These are phyloP conservation scores for Pedetes capensis DNA, from an alignment of 2,113 vertebrate genomes.

Conservation along the genomic window DNA sequence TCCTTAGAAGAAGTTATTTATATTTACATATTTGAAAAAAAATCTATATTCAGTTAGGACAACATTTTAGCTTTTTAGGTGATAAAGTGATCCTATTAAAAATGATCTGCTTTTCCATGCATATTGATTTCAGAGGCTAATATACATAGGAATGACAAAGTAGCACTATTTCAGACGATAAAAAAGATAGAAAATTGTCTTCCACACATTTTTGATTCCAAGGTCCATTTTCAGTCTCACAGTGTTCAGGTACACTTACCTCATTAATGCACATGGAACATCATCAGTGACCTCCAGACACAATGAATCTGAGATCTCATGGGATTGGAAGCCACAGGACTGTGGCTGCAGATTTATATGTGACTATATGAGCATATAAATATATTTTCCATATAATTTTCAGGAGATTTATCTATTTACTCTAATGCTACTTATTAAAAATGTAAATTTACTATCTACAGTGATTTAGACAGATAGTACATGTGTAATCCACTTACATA, in stretches of 20 bases:
- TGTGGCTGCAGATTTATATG: no score
- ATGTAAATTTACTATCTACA: no score
- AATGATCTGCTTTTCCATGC: slow-evolving; percentile 50
- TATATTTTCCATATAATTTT: no score
- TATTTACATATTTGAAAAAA: slow-evolving; percentile 43
- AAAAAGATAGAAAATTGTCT: slow-evolving; percentile 11
- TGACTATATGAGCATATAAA: no score
- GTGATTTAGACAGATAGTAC: background rate
- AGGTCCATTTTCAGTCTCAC: background rate
- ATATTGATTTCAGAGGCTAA: slow-evolving; percentile 60
- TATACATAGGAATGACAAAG: background rate
- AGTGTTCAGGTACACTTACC: slow-evolving; percentile 49
- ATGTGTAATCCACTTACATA: no score
- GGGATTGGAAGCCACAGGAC: no score
- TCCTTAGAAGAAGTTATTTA: slow-evolving; percentile 40
- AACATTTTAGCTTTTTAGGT: slow-evolving; percentile 56
- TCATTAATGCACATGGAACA: slow-evolving; percentile 21
- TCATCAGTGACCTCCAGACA: slow-evolving; percentile 71
- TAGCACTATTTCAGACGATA: background rate
- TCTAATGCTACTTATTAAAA: no score
- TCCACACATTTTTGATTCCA: slow-evolving; percentile 34
- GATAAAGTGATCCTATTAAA: slow-evolving; percentile 62
- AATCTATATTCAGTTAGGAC: slow-evolving; percentile 53
- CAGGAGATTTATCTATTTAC: no score
- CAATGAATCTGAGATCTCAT: slow-evolving; percentile 16